Evolutionary conservation across 2,113 vertebrate species (phyloP).

Genomic region (Natator depressus): DNA sequence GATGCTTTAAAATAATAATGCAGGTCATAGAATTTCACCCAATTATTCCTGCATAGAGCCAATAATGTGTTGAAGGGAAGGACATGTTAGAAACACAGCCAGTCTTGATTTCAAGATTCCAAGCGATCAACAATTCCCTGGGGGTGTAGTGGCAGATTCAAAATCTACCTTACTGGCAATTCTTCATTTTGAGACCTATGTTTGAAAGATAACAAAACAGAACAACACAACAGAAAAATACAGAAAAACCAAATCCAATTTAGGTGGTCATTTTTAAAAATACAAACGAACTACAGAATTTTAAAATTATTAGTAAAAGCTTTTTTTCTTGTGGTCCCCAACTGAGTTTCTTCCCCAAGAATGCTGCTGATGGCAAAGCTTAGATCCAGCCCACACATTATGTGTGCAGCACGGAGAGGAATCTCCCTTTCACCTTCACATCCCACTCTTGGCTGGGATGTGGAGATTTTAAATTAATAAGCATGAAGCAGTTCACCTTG

Average conservation of each 20-base stretch:
- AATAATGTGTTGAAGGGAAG: neutral
- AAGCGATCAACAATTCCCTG: neutral
- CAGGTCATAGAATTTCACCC: neutral
- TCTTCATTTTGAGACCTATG: neutral
- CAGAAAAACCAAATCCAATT: neutral
- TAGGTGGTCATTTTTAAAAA: neutral
- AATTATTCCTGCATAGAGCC: slow-evolving; percentile 36
- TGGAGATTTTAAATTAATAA: neutral
- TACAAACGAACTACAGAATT: neutral
- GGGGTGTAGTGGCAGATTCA: neutral
- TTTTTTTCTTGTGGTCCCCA: neutral
- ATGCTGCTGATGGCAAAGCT: neutral
- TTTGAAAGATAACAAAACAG: neutral
- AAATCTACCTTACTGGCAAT: neutral
- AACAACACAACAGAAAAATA: neutral
- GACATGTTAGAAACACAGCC: neutral
- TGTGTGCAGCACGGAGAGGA: neutral
- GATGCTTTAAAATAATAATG: neutral
- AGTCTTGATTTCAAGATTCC: neutral
- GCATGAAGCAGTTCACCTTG: neutral
- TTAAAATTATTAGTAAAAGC: neutral
- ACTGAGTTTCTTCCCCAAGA: neutral
- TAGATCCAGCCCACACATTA: neutral
- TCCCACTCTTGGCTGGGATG: neutral
- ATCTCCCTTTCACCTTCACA: neutral